Evolutionary conservation across 2,888 invertebrate genomes (phyloP).

Genomic region (Parelbella ahira): DNA sequence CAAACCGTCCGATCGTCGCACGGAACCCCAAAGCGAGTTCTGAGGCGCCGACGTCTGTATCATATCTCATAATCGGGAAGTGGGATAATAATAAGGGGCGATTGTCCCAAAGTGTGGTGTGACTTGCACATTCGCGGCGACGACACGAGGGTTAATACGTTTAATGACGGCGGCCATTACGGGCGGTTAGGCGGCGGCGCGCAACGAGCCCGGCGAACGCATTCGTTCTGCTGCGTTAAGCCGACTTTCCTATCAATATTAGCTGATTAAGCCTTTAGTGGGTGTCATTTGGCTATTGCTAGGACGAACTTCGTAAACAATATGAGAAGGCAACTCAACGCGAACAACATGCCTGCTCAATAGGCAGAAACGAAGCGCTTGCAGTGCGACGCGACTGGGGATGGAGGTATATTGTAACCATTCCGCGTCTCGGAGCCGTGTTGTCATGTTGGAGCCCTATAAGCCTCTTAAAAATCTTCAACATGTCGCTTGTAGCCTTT

Average conservation of each 20-base stretch:
- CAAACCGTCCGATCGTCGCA: too few relatives aligned
- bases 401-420: too few relatives aligned
- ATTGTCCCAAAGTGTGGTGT: constrained; percentile 42
- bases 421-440: too few relatives aligned
- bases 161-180: constrained; percentile 74
- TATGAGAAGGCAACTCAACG: too few relatives aligned
- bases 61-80: constrained; percentile 47
- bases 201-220: constrained; percentile 73
- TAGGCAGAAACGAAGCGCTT: too few relatives aligned
- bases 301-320: too few relatives aligned
- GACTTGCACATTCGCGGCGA: constrained; percentile 66
- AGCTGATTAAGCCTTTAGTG: constrained; percentile 25
- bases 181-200: constrained; percentile 69
- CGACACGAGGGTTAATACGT: constrained; percentile 70
- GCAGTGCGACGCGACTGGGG: too few relatives aligned
- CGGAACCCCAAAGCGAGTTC: constrained; percentile 36
- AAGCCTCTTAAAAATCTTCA: too few relatives aligned
- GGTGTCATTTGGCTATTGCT: constrained; percentile 24
- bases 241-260: constrained; percentile 38
- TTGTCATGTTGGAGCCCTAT: too few relatives aligned
- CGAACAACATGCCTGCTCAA: too few relatives aligned
- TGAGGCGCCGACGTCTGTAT: constrained; percentile 43
- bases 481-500: too few relatives aligned
- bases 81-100: constrained; percentile 38
- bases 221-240: constrained; percentile 69